Percentiles rank a stretch among this genome's conserved stretches.
Evolutionary conservation across 2,113 vertebrate genomes (phyloP).

Genomic region (Donacobius atricapilla): DNA sequence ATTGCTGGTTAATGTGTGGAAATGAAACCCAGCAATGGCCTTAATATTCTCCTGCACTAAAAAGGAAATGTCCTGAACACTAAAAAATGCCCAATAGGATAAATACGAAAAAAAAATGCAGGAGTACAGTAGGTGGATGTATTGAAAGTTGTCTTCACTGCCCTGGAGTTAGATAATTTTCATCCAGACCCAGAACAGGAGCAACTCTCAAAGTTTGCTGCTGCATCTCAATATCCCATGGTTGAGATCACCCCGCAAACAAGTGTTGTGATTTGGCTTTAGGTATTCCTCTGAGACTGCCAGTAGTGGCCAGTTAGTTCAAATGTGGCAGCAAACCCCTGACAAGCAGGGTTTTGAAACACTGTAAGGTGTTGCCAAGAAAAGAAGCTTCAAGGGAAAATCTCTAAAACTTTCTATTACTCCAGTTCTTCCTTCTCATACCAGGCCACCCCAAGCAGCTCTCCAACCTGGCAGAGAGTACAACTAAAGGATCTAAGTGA

Average conservation of each 20-base stretch:
- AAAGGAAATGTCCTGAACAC: background rate
- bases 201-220: background rate
- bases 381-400: background rate
- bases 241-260: background rate
- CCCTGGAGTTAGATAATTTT: background rate
- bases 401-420: background rate
- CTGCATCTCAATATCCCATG: background rate
- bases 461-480: background rate
- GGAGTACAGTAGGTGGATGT: background rate
- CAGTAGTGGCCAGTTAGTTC: background rate
- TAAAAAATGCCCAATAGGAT: background rate
- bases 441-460: background rate
- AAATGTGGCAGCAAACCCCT: background rate
- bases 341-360: too few species aligned
- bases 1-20: background rate
- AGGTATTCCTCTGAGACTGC: background rate
- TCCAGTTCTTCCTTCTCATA: background rate
- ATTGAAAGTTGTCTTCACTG: background rate
- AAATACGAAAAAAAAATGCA: background rate
- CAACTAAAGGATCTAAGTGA: background rate
- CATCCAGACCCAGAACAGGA: background rate
- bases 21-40: slow-evolving; percentile 1
- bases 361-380: background rate
- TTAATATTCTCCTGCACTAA: background rate
- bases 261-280: background rate